Conservation (phyloP, 2,888 invertebrate genomes). For the Zelleria hepariella region DNA sequence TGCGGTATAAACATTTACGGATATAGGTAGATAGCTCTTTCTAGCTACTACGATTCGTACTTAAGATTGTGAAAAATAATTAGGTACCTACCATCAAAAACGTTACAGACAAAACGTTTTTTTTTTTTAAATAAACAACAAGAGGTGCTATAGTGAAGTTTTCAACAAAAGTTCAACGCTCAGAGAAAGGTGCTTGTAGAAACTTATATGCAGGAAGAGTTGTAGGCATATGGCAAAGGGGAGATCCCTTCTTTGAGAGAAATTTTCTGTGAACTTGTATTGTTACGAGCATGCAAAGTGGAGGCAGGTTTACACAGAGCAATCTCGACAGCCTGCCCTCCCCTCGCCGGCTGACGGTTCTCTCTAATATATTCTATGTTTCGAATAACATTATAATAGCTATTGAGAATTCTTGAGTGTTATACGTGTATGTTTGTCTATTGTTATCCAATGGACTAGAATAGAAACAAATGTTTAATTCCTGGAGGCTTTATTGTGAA, state of each 20-base stretch:
- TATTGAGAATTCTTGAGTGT: neutral
- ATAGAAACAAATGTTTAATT: neutral
- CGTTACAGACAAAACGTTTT: too few relatives aligned
- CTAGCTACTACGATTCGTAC: too few relatives aligned
- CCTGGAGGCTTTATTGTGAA: too few relatives aligned
- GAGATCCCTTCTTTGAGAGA: neutral
- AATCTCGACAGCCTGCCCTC: slow-evolving; percentile 4
- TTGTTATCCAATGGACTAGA: too few relatives aligned
- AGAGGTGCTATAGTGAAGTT: too few relatives aligned
- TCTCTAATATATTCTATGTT: slow-evolving; percentile 63
- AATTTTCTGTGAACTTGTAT: slow-evolving; percentile 4
- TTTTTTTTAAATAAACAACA: too few relatives aligned
- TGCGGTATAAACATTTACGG: too few relatives aligned
- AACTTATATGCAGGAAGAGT: neutral
- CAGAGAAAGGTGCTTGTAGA: neutral
- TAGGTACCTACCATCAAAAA: too few relatives aligned
- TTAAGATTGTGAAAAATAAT: too few relatives aligned
- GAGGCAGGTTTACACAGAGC: slow-evolving; percentile 1
- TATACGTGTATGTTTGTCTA: neutral
- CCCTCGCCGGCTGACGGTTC: slow-evolving; percentile 14
- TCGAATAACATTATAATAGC: slow-evolving; percentile 67
- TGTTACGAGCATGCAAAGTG: slow-evolving; percentile 3
- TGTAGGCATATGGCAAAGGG: neutral
- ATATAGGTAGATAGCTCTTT: too few relatives aligned
- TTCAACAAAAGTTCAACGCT: neutral